phyloP scores from a whole-genome alignment of 1,140 invertebrate species.

The Drosophila melanogaster region DNA sequence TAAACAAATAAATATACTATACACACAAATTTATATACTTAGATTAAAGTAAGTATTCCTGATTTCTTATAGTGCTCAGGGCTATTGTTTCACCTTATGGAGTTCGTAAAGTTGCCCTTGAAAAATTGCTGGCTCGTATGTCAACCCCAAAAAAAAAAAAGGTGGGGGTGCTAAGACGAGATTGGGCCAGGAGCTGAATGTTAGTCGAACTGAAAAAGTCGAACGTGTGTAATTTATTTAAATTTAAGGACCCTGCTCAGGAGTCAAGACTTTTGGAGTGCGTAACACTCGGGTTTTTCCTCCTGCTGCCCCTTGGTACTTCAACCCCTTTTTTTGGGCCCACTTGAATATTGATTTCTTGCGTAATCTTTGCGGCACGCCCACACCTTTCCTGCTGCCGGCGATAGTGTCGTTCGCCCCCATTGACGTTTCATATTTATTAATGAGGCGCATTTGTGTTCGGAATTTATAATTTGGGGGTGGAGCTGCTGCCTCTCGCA shows the following conservation, averaged over 20 bases:
- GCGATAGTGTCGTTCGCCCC: slow-evolving; percentile 60
- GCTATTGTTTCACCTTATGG: slow-evolving; percentile 55
- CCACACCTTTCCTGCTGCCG: slow-evolving; percentile 34
- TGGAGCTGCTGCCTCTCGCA: slow-evolving; percentile 9
- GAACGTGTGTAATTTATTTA: slow-evolving; percentile 82
- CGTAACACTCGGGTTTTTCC: slow-evolving; percentile 23
- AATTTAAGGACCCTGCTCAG: slow-evolving; percentile 59
- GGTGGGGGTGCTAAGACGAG: slow-evolving; percentile 4
- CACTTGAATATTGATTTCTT: slow-evolving; percentile 81
- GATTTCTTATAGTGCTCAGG: not conserved
- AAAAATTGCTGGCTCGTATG: slow-evolving; percentile 78
- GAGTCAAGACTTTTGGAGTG: slow-evolving; percentile 46
- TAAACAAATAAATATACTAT: no score
- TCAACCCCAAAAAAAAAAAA: slow-evolving; percentile 45
- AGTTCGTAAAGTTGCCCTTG: slow-evolving; percentile 71
- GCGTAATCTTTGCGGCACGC: slow-evolving; percentile 78
- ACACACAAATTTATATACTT: no score
- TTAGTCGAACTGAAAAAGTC: slow-evolving; percentile 55
- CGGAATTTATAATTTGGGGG: slow-evolving; percentile 81
- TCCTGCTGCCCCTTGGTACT: slow-evolving; percentile 1
- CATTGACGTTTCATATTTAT: slow-evolving; percentile 84
- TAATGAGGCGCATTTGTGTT: slow-evolving; percentile 84
- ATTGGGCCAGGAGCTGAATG: slow-evolving; percentile 28
- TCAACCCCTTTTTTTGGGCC: slow-evolving; percentile 61
- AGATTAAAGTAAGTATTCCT: not conserved